Base-by-base conservation (phyloP, 2,888 invertebrate genomes). In the Eilema caniola region DNA sequence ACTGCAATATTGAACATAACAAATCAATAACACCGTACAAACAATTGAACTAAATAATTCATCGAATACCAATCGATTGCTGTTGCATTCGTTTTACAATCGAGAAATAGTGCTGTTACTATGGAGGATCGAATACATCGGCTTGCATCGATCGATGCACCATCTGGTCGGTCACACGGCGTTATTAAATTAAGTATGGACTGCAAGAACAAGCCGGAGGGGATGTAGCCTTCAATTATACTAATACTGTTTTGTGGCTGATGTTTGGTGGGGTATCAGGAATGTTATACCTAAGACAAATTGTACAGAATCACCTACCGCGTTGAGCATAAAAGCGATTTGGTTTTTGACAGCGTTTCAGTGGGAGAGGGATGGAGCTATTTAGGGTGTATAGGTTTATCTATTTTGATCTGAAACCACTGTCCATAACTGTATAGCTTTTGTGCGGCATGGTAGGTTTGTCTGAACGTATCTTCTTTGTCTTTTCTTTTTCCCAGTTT, bases 171-270 rank as follows among this genome's bases (percentile, higher is more conserved):
- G 31, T 69, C 68, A 11, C 68, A 69, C 63, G 59, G 41, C 23
- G 3, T 63, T 69, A 69, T 69, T 69, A 23, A 63, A 69, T 69
- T 69, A 68, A 57, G 31, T 25, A 25, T 33, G 24, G 31, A 37
- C 16, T 62, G 33, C 31, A 61, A 61, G 3, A 62, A n/a, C 25
- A 33, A 25, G 7, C 24, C n/a, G 28, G 8, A 8, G 23, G 12
- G 23, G 23, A 0, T 56, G 53, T 53, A 56, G 31, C 64, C 53
- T 53, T 56, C 64, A 65, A 47, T 64, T 53, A 53, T 14, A n/a
- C 37, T 53, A n/a, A 31, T 24, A 53, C n/a, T 28, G 24, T 57
- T 57, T 57, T 24, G 24, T 57, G 8, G 33, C 33, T 37, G 12
- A 37, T 37, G 12, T 37, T n/a, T 37, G 12, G 33, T 12, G 33